A percentile compares a stretch with the other conserved stretches of the same genome.
These are phyloP conservation scores for Leucopsar rothschildi DNA, from an alignment of 2,113 vertebrate species.

Conservation along the genomic window DNA sequence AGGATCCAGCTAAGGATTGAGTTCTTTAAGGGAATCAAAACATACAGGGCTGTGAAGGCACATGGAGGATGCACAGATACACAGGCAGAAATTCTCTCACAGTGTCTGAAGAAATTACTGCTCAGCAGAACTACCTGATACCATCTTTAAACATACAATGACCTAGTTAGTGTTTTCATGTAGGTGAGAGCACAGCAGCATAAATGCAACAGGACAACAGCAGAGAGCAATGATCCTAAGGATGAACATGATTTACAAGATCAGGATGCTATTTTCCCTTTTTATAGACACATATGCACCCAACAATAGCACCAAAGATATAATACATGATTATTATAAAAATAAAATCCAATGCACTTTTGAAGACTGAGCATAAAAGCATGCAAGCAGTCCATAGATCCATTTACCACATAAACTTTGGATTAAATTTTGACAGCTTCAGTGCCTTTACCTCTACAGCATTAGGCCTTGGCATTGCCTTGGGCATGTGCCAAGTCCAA, in stretches of 20 bases:
- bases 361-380: not conserved
- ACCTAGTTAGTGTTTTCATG: not conserved
- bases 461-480: not conserved
- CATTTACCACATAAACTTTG: not conserved
- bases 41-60: not conserved
- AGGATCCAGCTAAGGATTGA: not conserved
- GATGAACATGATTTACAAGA: not conserved
- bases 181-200: rapidly evolving
- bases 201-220: not conserved
- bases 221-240: not conserved
- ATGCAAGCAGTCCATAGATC: not conserved
- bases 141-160: not conserved
- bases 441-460: not conserved
- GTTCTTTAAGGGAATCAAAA: not conserved
- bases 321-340: not conserved
- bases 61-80: not conserved
- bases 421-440: not conserved
- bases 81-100: not conserved
- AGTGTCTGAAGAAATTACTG: not conserved
- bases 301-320: not conserved
- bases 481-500: not conserved
- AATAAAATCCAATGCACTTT: not conserved
- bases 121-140: not conserved
- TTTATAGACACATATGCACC: not conserved
- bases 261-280: not conserved